Evolutionary conservation across 2,888 invertebrate genomes (phyloP).

Genomic region (Chloroclystis v-ata): DNA sequence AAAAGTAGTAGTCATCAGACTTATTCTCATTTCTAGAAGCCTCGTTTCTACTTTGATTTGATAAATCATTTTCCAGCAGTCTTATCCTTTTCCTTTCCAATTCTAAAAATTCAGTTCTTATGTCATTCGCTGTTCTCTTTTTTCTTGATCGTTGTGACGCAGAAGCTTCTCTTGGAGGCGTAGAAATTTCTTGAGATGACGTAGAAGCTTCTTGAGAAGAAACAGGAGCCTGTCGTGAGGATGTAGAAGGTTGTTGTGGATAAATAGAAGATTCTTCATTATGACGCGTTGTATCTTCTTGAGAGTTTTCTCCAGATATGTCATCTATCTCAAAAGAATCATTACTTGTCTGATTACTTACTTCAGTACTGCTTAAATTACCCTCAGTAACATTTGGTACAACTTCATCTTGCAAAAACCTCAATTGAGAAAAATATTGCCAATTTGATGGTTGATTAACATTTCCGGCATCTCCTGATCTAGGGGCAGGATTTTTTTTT

Average conservation of each 20-base stretch:
- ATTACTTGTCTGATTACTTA: slow-evolving; percentile 19
- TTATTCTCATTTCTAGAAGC: slow-evolving; percentile 19
- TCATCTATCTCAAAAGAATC: slow-evolving; percentile 21
- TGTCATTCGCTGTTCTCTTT: slow-evolving; percentile 26
- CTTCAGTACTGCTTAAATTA: slow-evolving; percentile 19
- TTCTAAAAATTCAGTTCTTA: slow-evolving; percentile 28
- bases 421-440: slow-evolving; percentile 24
- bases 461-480: slow-evolving; percentile 28
- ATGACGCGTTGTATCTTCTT: slow-evolving; percentile 24
- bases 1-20: slow-evolving; percentile 20
- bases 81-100: slow-evolving; percentile 23
- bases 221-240: not conserved
- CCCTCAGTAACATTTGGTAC: slow-evolving; percentile 16
- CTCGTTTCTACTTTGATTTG: slow-evolving; percentile 21
- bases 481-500: slow-evolving; percentile 24
- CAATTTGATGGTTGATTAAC: slow-evolving; percentile 17
- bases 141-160: slow-evolving; percentile 25
- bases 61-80: slow-evolving; percentile 22
- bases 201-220: slow-evolving; percentile 20
- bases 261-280: slow-evolving; percentile 25
- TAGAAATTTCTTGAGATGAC: slow-evolving; percentile 20
- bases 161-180: slow-evolving; percentile 20
- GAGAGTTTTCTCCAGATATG: slow-evolving; percentile 21
- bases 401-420: slow-evolving; percentile 23
- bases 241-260: slow-evolving; percentile 20